These are phyloP conservation scores for Axis porcinus DNA, from an alignment of 2,113 vertebrate genomes.

Conservation along the genomic window DNA sequence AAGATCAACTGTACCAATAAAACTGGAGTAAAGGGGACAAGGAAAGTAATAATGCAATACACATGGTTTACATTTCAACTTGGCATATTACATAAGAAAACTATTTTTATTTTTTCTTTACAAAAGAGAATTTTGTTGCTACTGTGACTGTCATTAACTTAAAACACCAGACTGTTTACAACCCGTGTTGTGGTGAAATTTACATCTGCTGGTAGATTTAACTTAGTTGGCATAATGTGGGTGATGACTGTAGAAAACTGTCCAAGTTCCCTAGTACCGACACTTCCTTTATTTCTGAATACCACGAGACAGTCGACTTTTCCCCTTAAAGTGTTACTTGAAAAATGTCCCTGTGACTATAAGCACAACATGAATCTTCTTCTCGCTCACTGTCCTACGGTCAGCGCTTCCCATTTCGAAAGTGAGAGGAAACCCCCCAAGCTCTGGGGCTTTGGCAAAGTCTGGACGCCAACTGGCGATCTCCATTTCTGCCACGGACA, in stretches of 20 bases:
- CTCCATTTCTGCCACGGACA: background rate
- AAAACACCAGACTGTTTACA: slow-evolving; percentile 29
- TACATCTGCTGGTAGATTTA: slow-evolving; percentile 19
- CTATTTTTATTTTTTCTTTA: slow-evolving; percentile 7
- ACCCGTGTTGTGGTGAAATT: slow-evolving; percentile 5
- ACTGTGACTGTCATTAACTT: background rate
- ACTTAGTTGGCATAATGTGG: slow-evolving; percentile 19
- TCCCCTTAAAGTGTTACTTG: background rate
- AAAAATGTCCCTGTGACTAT: background rate
- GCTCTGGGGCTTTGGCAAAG: background rate
- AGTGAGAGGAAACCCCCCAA: background rate
- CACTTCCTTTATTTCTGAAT: background rate
- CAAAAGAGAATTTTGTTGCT: slow-evolving; percentile 16
- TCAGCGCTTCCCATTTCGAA: background rate
- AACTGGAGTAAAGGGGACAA: background rate
- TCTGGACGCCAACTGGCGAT: background rate
- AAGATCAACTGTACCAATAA: background rate
- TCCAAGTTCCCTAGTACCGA: slow-evolving; percentile 8
- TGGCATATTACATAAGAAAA: background rate
- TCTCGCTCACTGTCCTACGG: background rate
- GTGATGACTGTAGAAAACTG: background rate
- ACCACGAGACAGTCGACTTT: background rate
- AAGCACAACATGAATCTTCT: background rate
- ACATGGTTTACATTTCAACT: background rate
- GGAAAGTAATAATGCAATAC: background rate